Base-by-base conservation (phyloP, 2,888 invertebrate genomes). In the Helleia helle region DNA sequence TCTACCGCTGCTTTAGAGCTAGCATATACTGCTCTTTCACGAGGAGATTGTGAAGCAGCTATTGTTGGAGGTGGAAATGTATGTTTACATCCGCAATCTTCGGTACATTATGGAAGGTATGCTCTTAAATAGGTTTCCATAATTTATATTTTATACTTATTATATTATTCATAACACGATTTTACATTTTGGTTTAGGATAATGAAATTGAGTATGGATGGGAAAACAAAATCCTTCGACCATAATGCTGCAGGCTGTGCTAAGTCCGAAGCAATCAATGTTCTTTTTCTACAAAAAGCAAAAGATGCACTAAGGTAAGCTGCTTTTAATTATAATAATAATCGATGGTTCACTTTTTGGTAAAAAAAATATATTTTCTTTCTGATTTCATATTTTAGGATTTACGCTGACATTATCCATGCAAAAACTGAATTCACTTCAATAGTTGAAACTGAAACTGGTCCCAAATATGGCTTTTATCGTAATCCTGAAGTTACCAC, bases 191-290 rank as follows among this genome's bases (percentile, higher is more conserved):
- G 22, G 12, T 28, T 39, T 24, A 26, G 15, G 27, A 15, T 18
- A 6, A 11, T 29, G 14, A 13, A 9, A 7, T 41, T 15, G 11
- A 30, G 94, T n/a, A 64, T 77, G 0, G 92, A 95, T 50, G 96
- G 96, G 0, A 87, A 87, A 47, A 96, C 95, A 56, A 34, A 34
- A 34, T 34, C 22, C 4, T 26, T 41, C 38, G 38, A 38, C 22
- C 12, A 12, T 14, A 83, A 89, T 34, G 92, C 90, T 1, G 83
- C 89, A 52, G 94, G 94, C 0, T 57, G 91, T 52, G 89, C 88
- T 0, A 85, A 92, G 30, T 89, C 92, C 28, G 94, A 94, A 70
- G 88, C 91, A 0, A 66, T 92, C 3, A 87, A 85, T 30, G 87
- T 88, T 1, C 50, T 93, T 1, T 88, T 89, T 44, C 59, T 94